Conservation (phyloP, 2,888 invertebrate species). For the Cheilosia vulpina region DNA sequence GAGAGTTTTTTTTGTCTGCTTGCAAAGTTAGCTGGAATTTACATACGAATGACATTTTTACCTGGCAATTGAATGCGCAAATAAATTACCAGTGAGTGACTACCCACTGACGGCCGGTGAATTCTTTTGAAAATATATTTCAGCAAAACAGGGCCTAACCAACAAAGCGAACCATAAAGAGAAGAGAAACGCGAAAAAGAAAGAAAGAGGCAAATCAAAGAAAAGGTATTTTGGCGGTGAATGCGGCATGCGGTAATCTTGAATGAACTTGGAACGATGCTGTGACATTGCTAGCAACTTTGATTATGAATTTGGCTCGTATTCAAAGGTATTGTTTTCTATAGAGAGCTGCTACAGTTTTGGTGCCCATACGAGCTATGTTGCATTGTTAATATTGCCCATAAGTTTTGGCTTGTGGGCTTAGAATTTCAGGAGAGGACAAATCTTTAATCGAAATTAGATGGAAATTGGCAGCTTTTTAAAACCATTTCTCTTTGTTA, state of each 20-base stretch:
- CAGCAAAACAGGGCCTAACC: conserved; percentile 3
- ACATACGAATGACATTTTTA: conserved; percentile 66
- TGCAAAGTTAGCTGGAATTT: conserved; percentile 52
- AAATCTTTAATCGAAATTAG: too few species aligned
- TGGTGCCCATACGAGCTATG: too few species aligned
- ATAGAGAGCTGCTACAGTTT: too few species aligned
- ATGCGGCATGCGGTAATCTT: conserved; percentile 8
- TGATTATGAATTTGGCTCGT: too few species aligned
- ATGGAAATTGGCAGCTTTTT: too few species aligned
- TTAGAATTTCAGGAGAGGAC: too few species aligned
- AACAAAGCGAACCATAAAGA: not conserved
- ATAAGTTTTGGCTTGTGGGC: too few species aligned
- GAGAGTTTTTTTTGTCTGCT: conserved; percentile 3
- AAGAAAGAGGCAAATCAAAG: conserved; percentile 12
- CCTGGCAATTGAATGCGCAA: conserved; percentile 82
- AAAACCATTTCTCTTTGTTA: too few species aligned
- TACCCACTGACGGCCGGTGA: conserved; percentile 74
- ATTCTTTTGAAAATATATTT: conserved; percentile 61
- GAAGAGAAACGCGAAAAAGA: conserved; percentile 4
- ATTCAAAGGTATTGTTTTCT: too few species aligned
- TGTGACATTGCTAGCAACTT: too few species aligned
- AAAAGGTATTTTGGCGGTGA: conserved; percentile 13
- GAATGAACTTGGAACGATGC: conserved; percentile 23
- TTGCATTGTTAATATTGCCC: too few species aligned
- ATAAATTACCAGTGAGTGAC: conserved; percentile 80